Percentiles rank a stretch among this genome's conserved stretches.
These are phyloP conservation scores for Melospiza georgiana DNA, from an alignment of 2,113 vertebrate genomes.

Conservation along the genomic window DNA sequence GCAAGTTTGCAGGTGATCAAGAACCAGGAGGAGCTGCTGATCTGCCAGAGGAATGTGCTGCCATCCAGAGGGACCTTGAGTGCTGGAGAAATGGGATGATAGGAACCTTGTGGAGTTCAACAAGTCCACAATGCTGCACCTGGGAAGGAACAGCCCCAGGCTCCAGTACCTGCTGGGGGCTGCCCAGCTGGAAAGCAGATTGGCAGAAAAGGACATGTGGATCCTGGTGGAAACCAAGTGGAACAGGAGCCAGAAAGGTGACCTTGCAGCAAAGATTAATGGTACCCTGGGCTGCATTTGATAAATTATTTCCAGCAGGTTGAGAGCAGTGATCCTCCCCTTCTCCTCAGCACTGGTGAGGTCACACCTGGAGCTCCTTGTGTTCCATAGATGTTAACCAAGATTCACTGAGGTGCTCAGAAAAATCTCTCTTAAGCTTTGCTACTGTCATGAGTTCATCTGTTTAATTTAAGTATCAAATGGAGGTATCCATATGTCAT, in stretches of 20 bases:
- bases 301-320: neutral
- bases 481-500: neutral
- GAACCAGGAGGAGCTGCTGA: neutral
- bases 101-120: neutral
- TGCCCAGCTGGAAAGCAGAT: neutral
- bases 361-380: neutral
- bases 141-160: neutral
- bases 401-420: neutral
- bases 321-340: neutral
- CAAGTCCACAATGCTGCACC: neutral
- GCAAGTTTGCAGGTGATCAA: neutral
- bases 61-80: neutral
- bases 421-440: neutral
- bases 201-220: neutral
- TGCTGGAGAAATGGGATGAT: neutral
- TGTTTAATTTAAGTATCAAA: neutral
- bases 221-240: neutral
- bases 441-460: neutral
- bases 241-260: neutral
- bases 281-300: neutral
- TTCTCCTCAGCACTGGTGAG: neutral
- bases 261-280: neutral
- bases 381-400: neutral
- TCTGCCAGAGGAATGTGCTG: neutral
- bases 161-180: no score